These are phyloP conservation scores for Galerucella calmariensis DNA, from an alignment of 2,888 invertebrate species.

Conservation along the genomic window DNA sequence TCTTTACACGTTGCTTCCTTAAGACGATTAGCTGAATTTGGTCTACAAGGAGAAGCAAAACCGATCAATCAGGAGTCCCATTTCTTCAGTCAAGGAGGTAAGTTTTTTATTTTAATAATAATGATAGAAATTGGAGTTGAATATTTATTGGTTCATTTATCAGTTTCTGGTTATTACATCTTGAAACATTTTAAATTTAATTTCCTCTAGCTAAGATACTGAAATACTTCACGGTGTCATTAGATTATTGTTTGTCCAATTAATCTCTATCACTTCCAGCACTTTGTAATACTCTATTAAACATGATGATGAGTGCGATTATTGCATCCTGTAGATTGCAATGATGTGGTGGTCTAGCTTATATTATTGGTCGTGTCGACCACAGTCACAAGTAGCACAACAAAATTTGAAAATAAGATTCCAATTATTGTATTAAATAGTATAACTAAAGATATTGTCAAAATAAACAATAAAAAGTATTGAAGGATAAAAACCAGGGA, in stretches of 20 bases:
- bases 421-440: too few species aligned
- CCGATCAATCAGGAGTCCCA: constrained; percentile 56
- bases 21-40: constrained; percentile 70
- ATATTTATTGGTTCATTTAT: background rate
- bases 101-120: constrained; percentile 42
- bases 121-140: background rate
- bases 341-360: background rate
- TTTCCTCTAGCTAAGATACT: too few species aligned
- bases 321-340: background rate
- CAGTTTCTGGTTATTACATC: background rate
- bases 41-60: constrained; percentile 65
- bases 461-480: too few species aligned
- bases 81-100: constrained; percentile 62
- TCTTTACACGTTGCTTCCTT: constrained; percentile 74
- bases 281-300: background rate
- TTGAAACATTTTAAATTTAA: too few species aligned
- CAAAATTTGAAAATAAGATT: too few species aligned
- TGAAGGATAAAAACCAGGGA: too few species aligned
- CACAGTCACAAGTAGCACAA: too few species aligned
- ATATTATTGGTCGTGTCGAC: background rate
- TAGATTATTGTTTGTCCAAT: background rate
- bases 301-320: background rate
- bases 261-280: constrained; percentile 2
- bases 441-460: too few species aligned
- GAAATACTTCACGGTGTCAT: background rate